Evolutionary conservation across 2,888 invertebrate genomes (phyloP), one percentile per base, ranked within the genome.

Genomic region (Gastracanthus pulcherrimus): DNA sequence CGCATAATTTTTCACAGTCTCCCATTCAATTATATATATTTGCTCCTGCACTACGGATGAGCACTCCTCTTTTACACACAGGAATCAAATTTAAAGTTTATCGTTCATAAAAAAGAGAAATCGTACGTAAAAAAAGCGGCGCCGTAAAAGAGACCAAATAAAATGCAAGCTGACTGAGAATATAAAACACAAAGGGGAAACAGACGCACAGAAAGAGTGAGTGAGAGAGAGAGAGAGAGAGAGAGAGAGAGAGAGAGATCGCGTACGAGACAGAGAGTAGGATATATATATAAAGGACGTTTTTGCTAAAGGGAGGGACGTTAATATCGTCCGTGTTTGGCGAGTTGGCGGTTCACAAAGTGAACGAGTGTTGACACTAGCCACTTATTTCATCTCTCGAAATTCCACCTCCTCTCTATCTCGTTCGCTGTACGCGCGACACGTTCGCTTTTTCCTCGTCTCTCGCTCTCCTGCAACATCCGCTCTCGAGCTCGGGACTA

Each of bases 331-430:
- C 55, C 51, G 51, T n/a, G 87, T 88, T 88, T 87, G 87, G 86
- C 88, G 88, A 88, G 89, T 88, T 87, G 87, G 87, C 86, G 87
- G 88, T 87, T 88, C 90, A 90, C 90, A 90, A 90, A 90, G 90
- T 90, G 90, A 90, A 88, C 89, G 90, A 89, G 87, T 90, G 89
- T 90, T 90, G 90, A 90, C 90, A 90, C 88, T 89, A 84, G 87
- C 88, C 89, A 86, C 87, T 89, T 88, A 85, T 88, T 89, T 87
- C 87, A 83, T 79, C 82, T 83, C 66, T 67, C 26, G 41, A 45
- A 75, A 67, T 60, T 58, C 55, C 82, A 36, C 23, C 55, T 23
- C 26, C 19, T n/a, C n/a, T n/a, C n/a, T n/a, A n/a, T n/a, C n/a
- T n/a, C n/a, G n/a, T n/a, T n/a, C n/a, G n/a, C n/a, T n/a, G n/a